These are phyloP conservation scores for Polyodon spathula DNA, from an alignment of 2,113 vertebrate genomes.

Conservation along the genomic window DNA sequence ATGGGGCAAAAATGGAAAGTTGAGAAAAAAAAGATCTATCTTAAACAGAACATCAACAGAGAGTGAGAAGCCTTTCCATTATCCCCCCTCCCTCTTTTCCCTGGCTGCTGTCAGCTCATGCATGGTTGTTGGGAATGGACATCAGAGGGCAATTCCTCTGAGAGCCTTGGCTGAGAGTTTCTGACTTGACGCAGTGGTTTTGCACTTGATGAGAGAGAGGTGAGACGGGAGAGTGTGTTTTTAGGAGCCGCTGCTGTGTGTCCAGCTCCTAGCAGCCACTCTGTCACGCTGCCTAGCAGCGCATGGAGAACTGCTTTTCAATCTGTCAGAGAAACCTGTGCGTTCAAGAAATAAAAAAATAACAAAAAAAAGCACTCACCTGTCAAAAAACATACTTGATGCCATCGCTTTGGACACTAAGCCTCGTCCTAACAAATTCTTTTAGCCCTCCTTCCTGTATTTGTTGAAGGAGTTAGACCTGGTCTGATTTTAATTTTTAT, in stretches of 20 bases:
- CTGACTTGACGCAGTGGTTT: not conserved
- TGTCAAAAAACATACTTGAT: too few relatives aligned
- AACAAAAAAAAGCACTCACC: too few relatives aligned
- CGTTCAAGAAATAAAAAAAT: not conserved
- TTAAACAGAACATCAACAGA: not conserved
- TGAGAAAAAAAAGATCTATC: not conserved
- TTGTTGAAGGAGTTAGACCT: too few relatives aligned
- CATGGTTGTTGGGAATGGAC: not conserved
- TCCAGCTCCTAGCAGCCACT: not conserved
- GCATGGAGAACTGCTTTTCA: slow-evolving; percentile 4
- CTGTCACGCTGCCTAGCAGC: slow-evolving; percentile 14
- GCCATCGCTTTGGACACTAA: too few relatives aligned
- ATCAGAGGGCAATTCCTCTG: not conserved
- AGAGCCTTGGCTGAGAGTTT: not conserved
- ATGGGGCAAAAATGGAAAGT: not conserved
- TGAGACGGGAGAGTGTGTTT: not conserved
- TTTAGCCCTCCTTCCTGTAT: too few relatives aligned
- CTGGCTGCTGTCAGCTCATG: not conserved
- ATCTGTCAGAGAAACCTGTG: not conserved
- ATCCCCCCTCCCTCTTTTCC: not conserved
- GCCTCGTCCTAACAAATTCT: too few relatives aligned
- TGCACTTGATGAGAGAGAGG: not conserved
- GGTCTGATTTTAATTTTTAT: too few relatives aligned
- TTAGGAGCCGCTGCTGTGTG: not conserved
- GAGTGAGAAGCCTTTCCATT: not conserved